Evolutionary conservation across 2,888 invertebrate genomes (phyloP).

Genomic region (Caenorhabditis doughertyi): DNA sequence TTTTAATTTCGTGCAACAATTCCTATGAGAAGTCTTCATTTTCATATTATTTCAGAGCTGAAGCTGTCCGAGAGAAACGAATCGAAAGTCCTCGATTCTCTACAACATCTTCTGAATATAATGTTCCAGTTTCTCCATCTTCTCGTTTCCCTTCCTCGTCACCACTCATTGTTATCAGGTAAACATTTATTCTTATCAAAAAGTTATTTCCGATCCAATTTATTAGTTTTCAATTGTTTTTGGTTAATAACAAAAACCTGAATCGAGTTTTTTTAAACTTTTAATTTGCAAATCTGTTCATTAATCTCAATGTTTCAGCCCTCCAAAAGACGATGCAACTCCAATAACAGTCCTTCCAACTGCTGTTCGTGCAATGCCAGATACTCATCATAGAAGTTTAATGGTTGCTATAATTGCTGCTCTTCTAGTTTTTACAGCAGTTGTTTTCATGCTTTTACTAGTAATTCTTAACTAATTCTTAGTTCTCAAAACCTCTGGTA

Average conservation of each 20-base stretch:
- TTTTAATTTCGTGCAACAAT: no score
- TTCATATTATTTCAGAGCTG: slow-evolving; percentile 49
- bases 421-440: slow-evolving; percentile 51
- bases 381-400: slow-evolving; percentile 54
- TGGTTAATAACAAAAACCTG: no score
- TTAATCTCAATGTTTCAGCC: slow-evolving; percentile 33
- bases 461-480: slow-evolving; percentile 31
- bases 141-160: slow-evolving; percentile 60
- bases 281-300: not conserved
- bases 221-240: not conserved
- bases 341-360: slow-evolving; percentile 56
- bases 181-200: not conserved
- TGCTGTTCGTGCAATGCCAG: slow-evolving; percentile 37
- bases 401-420: slow-evolving; percentile 64
- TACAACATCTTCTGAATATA: slow-evolving; percentile 55
- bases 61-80: slow-evolving; percentile 56
- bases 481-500: not conserved
- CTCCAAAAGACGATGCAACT: slow-evolving; percentile 57
- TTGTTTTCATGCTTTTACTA: slow-evolving; percentile 55
- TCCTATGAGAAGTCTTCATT: no score
- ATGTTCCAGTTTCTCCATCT: slow-evolving; percentile 51
- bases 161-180: slow-evolving; percentile 65
- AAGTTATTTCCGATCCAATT: slow-evolving; percentile 5
- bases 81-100: slow-evolving; percentile 49
- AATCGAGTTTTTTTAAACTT: slow-evolving; percentile 6